phyloP scores from a whole-genome alignment of 2,797 vertebrate species.

The Gymnoscopelus microlampas region DNA sequence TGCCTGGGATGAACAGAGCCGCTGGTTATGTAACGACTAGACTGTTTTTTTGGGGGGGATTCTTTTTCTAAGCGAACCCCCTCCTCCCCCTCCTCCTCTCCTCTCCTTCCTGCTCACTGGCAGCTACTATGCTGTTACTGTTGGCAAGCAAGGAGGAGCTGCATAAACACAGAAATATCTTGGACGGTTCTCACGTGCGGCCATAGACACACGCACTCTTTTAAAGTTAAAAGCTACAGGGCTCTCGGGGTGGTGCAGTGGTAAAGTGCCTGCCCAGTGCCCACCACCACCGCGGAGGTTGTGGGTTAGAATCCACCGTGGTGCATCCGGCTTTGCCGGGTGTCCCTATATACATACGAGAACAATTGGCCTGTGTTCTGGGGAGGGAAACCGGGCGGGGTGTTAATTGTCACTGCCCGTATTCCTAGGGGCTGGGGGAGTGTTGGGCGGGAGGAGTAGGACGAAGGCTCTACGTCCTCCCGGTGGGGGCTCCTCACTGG shows the following conservation, averaged over 20 bases:
- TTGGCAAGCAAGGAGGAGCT: constrained; percentile 72
- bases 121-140: constrained; percentile 78
- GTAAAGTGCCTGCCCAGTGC: too few species aligned
- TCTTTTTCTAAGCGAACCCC: constrained; percentile 13
- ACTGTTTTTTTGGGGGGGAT: constrained; percentile 72
- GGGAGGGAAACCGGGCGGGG: too few species aligned
- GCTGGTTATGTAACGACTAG: constrained; percentile 78
- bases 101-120: constrained; percentile 73
- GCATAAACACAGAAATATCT: constrained; percentile 21
- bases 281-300: too few species aligned
- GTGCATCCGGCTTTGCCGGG: background rate
- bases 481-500: too few species aligned
- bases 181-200: constrained; percentile 20
- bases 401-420: too few species aligned
- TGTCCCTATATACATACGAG: too few species aligned
- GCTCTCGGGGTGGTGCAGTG: background rate
- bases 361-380: too few species aligned
- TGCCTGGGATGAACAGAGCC: constrained; percentile 69
- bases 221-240: too few species aligned
- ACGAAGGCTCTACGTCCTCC: too few species aligned
- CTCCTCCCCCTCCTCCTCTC: constrained; percentile 71
- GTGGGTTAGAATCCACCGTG: too few species aligned
- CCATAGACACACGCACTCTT: constrained; percentile 30
- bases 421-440: too few species aligned
- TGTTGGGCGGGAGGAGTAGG: too few species aligned